Conservation (phyloP, 2,888 invertebrate species). For the Caenorhabditis afra region DNA sequence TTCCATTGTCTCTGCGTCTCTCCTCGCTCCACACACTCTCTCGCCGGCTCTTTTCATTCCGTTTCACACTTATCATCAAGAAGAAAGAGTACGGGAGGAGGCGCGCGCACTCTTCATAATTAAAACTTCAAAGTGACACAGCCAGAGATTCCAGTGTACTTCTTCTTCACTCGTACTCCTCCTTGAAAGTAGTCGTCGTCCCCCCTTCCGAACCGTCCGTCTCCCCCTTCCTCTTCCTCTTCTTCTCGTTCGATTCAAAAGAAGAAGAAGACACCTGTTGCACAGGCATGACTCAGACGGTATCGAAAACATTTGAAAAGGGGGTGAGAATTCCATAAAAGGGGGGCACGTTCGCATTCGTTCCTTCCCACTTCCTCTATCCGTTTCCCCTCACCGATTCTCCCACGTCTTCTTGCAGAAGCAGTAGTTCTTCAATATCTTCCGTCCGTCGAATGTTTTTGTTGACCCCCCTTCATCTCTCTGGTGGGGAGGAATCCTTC, state of each 20-base stretch:
- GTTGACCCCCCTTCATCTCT: constrained; percentile 25
- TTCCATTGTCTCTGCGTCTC: constrained; percentile 33
- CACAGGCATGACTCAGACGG: constrained; percentile 20
- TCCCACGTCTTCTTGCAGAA: too few species aligned
- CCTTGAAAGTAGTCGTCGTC: constrained; percentile 1
- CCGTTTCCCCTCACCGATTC: too few species aligned
- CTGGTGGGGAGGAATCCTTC: neutral
- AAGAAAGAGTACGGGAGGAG: neutral
- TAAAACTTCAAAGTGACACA: constrained; percentile 55
- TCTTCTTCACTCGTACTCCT: neutral
- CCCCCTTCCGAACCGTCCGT: neutral
- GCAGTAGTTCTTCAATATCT: too few species aligned
- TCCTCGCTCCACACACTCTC: constrained; percentile 19
- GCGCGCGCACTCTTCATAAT: constrained; percentile 47
- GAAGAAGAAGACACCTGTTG: constrained; percentile 8
- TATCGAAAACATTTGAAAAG: constrained; percentile 10
- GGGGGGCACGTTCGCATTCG: constrained; percentile 3
- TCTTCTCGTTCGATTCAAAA: neutral
- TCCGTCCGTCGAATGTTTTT: constrained; percentile 39
- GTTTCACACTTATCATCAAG: constrained; percentile 44
- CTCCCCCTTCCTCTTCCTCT: neutral
- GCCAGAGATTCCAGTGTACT: constrained; percentile 33
- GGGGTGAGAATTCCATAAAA: constrained; percentile 25
- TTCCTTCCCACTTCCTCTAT: constrained; percentile 1
- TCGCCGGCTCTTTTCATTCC: neutral